Evolutionary conservation across 2,888 invertebrate genomes (phyloP).

Genomic region (Stenotaenia linearis): DNA sequence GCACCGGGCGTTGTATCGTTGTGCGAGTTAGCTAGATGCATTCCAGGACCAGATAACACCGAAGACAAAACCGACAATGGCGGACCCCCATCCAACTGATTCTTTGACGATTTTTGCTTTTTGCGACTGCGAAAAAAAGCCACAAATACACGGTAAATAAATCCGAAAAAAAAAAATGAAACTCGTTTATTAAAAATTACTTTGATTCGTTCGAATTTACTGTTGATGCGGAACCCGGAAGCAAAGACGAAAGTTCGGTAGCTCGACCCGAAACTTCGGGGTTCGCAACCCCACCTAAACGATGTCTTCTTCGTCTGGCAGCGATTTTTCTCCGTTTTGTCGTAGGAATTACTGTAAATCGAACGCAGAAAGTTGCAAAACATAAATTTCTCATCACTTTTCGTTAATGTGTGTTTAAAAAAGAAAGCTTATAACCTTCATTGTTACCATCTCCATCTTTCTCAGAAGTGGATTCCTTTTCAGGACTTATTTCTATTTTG

Average conservation of each 20-base stretch:
- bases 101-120: not conserved
- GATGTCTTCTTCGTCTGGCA: conserved; percentile 40
- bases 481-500: conserved; percentile 39
- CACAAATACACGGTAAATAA: too few species aligned
- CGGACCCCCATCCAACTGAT: conserved; percentile 42
- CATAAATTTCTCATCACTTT: not conserved
- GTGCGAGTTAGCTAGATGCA: conserved; percentile 70
- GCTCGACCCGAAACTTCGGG: conserved; percentile 35
- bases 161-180: not conserved
- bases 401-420: not conserved
- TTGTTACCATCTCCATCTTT: conserved; percentile 32
- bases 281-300: conserved; percentile 32
- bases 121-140: not conserved
- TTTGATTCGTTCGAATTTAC: conserved; percentile 33
- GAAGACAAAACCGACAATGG: conserved; percentile 40
- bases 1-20: conserved; percentile 77
- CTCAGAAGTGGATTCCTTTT: conserved; percentile 38
- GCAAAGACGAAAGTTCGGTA: conserved; percentile 38
- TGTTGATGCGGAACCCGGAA: conserved; percentile 36
- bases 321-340: conserved; percentile 40
- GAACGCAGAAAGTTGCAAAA: not conserved
- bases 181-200: not conserved
- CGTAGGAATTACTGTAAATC: conserved; percentile 35
- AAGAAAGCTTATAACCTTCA: conserved; percentile 32
- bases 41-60: conserved; percentile 45